Base-by-base conservation (phyloP, 2,888 invertebrate species). In the Ochropacha duplaris region DNA sequence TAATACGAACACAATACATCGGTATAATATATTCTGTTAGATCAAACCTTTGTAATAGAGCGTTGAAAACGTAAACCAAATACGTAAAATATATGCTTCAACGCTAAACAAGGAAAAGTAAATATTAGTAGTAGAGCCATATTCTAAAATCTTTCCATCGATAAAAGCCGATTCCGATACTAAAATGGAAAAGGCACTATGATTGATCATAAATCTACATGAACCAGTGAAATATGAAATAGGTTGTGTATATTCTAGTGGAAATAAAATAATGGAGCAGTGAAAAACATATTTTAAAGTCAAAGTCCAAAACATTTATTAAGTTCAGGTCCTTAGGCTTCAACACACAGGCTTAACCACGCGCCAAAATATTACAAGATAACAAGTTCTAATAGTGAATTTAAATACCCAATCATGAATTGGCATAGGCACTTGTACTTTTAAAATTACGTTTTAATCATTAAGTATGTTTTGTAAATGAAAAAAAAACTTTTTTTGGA, bases 1-100 rank as follows among this genome's bases (percentile, higher is more conserved):
- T 86, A 77, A 86, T 87, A 81, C 84, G 86, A 87, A 88, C 87
- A 87, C 87, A 84, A 67, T 66, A 36, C 63, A 36, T 14, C n/a
- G n/a, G 5, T n/a, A 14, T n/a, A n/a, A 69, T 74, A 74, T 71
- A 60, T 57, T 63, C n/a, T n/a, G n/a, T n/a, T n/a, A n/a, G n/a
- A n/a, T n/a, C n/a, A n/a, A n/a, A n/a, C n/a, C n/a, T n/a, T n/a
- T n/a, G n/a, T n/a, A n/a, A n/a, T n/a, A 1, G 1, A n/a, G 6
- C n/a, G 4, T 36, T 36, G n/a, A 6, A 1, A n/a, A 36, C 5
- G n/a, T 5, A n/a, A n/a, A n/a, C 1, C 5, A 36, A 2, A 31
- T 11, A 11, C 2, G n/a, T 36, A n/a, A n/a, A 36, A 36, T n/a
- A 6, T 34, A 5, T 9, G n/a, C 36, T 36, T 36, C 36, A n/a